Base-by-base conservation (phyloP, 2,797 vertebrate genomes). In the Epinephelus awoara region DNA sequence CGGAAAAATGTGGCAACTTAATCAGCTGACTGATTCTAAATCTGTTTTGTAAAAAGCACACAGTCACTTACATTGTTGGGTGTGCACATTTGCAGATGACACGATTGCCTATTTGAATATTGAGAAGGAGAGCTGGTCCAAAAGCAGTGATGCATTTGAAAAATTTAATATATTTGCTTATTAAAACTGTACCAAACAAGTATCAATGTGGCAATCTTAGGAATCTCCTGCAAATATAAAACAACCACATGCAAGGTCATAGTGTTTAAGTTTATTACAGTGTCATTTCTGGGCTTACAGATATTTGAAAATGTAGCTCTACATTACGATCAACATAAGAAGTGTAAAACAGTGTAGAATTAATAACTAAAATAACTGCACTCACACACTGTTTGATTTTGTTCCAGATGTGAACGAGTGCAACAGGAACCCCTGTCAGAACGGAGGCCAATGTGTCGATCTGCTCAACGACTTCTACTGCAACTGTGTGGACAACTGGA, bases 381-480 rank as follows among this genome's bases (percentile, higher is more conserved):
- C 27, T 55, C 63, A 79, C 23, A 2, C 2, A 2, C 18, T 19
- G 23, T 77, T 56, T 71, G 42, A 44, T 12, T 50, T 19, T 69
- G 25, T 70, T 79, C 59, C 91, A 99, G 98, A 99, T 87, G 96
- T 97, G 91, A 96, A 99, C 51, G 97, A 99, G 91, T 99, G 98
- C 92, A 95, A 84, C 40, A 95, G 94, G 19, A 96, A 96, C 59
- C 97, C 96, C 0, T 99, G 98, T 95, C 96, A 97, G 91, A 98
- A 98, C 1, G 96, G 95, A 47, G 98, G 97, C 34, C 92, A 72
- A 18, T 99, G 98, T 81, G 93, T 96, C 6, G 97, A 99, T 87
- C 93, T 97, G 82, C 90, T 97, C 61, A 98, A 98, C 0, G 98
- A 98, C 90, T 99, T 98, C 93, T 96, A 96, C 93, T 99, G 98